These are phyloP conservation scores for Phenganax subtilis DNA, from an alignment of 92 coral and sea anemone species.

Conservation along the genomic window DNA sequence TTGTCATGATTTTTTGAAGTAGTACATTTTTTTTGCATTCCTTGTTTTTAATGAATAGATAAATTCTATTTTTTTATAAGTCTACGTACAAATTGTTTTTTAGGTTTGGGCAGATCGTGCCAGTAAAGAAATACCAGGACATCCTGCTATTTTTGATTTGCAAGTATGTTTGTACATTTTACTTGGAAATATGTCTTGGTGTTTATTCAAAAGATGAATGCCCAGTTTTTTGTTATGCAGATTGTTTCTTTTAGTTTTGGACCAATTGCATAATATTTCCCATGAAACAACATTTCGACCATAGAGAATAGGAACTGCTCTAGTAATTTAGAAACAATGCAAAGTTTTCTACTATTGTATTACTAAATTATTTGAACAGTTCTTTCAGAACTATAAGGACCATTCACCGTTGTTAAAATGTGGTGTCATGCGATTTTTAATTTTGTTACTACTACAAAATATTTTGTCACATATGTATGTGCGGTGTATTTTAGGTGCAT, in stretches of 20 bases:
- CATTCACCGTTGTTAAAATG: too few relatives aligned
- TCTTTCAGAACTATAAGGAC: too few relatives aligned
- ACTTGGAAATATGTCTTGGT: not conserved
- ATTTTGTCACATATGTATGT: not conserved
- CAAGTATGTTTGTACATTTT: constrained; percentile 53
- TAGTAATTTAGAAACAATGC: not conserved
- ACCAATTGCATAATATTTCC: too few relatives aligned
- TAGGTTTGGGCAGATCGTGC: constrained; percentile 99
- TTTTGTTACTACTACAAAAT: not conserved
- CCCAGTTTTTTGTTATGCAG: too few relatives aligned
- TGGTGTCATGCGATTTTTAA: not conserved
- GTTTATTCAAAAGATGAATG: too few relatives aligned
- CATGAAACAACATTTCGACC: too few relatives aligned
- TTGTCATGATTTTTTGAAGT: not conserved
- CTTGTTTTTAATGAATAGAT: not conserved
- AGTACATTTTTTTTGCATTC: too few relatives aligned
- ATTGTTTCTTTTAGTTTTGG: too few relatives aligned
- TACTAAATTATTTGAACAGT: too few relatives aligned
- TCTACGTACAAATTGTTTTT: not conserved
- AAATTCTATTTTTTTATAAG: not conserved
- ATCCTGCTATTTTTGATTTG: constrained; percentile 77
- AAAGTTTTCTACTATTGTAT: too few relatives aligned
- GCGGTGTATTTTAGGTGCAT: constrained; percentile 57
- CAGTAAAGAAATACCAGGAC: constrained; percentile 84
- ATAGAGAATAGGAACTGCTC: not conserved